Evolutionary conservation across 2,797 vertebrate species (phyloP), one percentile per base, ranked within the genome.

Genomic region (Enteromius unitaeniatus): DNA sequence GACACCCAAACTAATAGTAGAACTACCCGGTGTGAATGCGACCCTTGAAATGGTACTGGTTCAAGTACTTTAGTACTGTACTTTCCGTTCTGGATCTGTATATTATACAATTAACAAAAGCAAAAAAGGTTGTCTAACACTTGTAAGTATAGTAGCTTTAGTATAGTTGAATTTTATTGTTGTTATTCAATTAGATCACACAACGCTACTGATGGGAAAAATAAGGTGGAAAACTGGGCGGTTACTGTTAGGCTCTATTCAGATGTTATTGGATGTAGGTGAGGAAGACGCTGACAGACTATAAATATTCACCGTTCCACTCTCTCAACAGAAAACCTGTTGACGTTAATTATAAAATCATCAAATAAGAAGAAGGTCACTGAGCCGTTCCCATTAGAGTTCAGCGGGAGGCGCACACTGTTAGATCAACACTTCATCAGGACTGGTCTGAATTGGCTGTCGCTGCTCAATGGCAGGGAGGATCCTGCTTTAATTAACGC

Each of bases 401-500:
- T 19, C 37, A 60, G 15, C 78, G 49, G 79, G 84, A 69, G 79
- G 45, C n/a, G 40, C 31, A 73, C 15, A 49, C 21, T 23, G 42
- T 21, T 70, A 67, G 47, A 75, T 68, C 62, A 78, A 78, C 81
- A 68, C 49, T 72, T 49, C 23, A 77, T n/a, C 40, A 26, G 19
- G 47, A 72, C n/a, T 10, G 8, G 7, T 37, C 42, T 42, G 58
- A 82, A 49, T 5, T 14, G 60, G 37, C 65, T 47, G 6, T 40
- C 34, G 67, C 28, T 78, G 53, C 53, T 77, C 23, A 17, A 70
- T 37, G 19, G 11, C 49, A 95, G 93, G 96, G 96, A 96, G 96
- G 94, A 94, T 73, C 92, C 94, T 85, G 93, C 95, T 95, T 95
- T 97, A 97, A 97, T 95, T 94, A 94, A 94, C 92, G 91, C 14